Percentiles rank a stretch among this genome's conserved stretches.
Evolutionary conservation across 1,140 invertebrate genomes (phyloP).

Genomic region (Atopsyche davidsoni): DNA sequence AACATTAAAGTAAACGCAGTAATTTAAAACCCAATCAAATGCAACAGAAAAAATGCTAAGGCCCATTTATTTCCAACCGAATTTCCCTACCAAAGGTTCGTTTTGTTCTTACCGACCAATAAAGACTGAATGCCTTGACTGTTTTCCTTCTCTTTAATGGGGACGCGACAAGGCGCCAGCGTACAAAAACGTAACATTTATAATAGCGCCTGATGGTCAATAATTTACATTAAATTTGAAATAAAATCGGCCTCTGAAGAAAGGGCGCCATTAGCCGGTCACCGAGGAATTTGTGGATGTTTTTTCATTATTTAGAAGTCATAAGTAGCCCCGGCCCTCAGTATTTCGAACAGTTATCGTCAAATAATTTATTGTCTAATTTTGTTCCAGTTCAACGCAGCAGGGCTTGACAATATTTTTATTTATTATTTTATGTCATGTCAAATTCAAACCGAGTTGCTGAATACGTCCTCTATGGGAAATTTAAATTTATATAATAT

Average conservation of each 20-base stretch:
- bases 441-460: no score
- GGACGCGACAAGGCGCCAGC: slow-evolving; percentile 23
- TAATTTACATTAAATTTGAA: slow-evolving; percentile 26
- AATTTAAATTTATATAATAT: no score
- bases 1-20: no score
- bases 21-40: no score
- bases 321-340: slow-evolving; percentile 19
- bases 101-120: no score
- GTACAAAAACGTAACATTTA: slow-evolving; percentile 23
- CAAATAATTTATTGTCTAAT: slow-evolving; percentile 15
- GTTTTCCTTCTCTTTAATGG: no score
- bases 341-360: slow-evolving; percentile 13
- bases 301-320: slow-evolving; percentile 23
- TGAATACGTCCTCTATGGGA: no score
- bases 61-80: no score
- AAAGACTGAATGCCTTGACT: no score
- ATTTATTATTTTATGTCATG: no score
- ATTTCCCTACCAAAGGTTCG: no score
- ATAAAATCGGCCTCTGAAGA: slow-evolving; percentile 12
- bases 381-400: not conserved
- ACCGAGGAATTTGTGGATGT: slow-evolving; percentile 19
- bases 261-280: slow-evolving; percentile 5
- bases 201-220: slow-evolving; percentile 21
- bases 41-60: no score
- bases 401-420: not conserved